Percentiles rank a stretch among this genome's conserved stretches.
These are phyloP conservation scores for Bunonema sp. DNA, from an alignment of 2,888 invertebrate genomes.

Conservation along the genomic window DNA sequence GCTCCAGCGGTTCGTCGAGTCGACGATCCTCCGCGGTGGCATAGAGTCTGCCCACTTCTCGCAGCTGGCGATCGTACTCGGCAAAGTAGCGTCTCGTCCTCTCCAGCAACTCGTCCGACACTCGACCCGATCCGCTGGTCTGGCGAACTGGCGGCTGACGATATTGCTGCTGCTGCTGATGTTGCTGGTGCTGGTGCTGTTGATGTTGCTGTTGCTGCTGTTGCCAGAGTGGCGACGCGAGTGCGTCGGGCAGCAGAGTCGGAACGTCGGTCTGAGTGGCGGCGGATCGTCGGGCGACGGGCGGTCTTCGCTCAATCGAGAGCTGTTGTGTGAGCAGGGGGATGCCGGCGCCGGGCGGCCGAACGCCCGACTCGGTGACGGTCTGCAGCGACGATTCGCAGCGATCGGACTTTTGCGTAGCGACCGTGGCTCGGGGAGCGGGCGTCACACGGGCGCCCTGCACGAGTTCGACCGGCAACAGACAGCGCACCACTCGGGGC, in stretches of 20 bases:
- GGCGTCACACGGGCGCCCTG: constrained; percentile 30
- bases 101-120: constrained; percentile 21
- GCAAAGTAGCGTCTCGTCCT: constrained; percentile 30
- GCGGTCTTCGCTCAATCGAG: too few species aligned
- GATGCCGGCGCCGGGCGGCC: too few species aligned
- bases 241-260: not conserved
- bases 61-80: constrained; percentile 32
- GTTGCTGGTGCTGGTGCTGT: not conserved
- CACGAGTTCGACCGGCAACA: constrained; percentile 36
- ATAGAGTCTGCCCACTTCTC: constrained; percentile 27
- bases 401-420: constrained; percentile 7
- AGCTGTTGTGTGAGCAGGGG: too few species aligned
- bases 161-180: too few species aligned
- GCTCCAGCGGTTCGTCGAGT: constrained; percentile 51
- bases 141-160: not conserved
- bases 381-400: too few species aligned
- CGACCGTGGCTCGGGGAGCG: constrained; percentile 10
- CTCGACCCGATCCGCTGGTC: not conserved
- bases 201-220: constrained; percentile 3
- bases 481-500: constrained; percentile 35
- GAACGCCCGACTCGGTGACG: too few species aligned
- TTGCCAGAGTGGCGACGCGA: not conserved
- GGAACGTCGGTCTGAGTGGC: not conserved
- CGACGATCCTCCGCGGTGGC: constrained; percentile 30
- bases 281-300: too few species aligned